Evolutionary conservation across 2,797 vertebrate genomes (phyloP), one percentile per base, ranked within the genome.

Genomic region (Cyprinodon diabolis): DNA sequence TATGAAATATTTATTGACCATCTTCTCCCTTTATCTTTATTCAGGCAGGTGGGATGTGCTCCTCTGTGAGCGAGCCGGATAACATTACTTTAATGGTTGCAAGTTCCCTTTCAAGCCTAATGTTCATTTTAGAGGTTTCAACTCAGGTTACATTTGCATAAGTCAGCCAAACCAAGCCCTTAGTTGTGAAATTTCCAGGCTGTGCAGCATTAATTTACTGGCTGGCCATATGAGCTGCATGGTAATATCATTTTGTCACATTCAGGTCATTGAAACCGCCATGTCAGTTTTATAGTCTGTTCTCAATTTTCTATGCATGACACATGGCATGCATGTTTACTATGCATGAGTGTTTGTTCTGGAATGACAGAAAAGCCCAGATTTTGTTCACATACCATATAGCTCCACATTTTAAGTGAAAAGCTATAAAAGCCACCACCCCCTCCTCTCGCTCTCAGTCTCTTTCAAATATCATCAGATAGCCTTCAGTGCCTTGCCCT

Each of bases 1-100:
- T 76, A 82, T 90, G 80, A 90, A 90, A 90, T 85, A 92, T 91
- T 85, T 87, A 92, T 88, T 78, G 80, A 76, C 69, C 68, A 58
- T 87, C 76, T 74, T 51, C 49, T 58, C 21, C 54, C 66, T 68
- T 74, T 56, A 51, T 68, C 65, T 79, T 74, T 71, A 69, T 37
- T 63, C 70, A 66, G 84, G 74, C 87, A 89, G 85, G 86, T 90
- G 74, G 84, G 77, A 80, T 79, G 72, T 69, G 69, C 72, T 69
- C 60, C 77, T 80, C 66, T 67, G 74, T 79, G 78, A 81, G 81
- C 60, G 72, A 73, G 71, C 65, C 67, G 74, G 76, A 65, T 78
- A 72, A 80, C 72, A 72, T 84, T 78, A 84, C 79, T 79, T 75
- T 81, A 84, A 84, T 79, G 72, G 79, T 57, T 69, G 71, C 13